Evolutionary conservation across 2,888 invertebrate species (phyloP).

Genomic region (Sipha maydis): DNA sequence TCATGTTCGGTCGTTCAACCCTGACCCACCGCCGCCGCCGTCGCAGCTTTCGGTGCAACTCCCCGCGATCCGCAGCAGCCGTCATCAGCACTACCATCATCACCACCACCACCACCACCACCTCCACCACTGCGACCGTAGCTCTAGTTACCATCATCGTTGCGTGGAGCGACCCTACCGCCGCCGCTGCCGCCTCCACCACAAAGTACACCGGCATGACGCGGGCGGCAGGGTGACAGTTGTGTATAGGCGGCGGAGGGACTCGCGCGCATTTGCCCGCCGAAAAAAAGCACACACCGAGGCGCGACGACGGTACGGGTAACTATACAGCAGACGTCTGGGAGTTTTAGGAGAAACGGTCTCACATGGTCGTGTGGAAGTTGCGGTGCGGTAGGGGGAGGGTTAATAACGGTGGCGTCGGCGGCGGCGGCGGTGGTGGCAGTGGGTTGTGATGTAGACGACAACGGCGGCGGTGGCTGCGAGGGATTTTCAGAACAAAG

Average conservation of each 20-base stretch:
- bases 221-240: background rate
- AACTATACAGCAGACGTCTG: background rate
- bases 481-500: slow-evolving; percentile 52
- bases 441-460: background rate
- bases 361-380: background rate
- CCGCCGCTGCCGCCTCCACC: background rate
- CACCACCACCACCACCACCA: background rate
- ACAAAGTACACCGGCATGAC: too few species aligned
- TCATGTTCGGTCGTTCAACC: slow-evolving; percentile 47
- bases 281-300: background rate
- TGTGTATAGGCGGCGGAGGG: background rate
- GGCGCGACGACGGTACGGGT: background rate
- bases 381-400: background rate
- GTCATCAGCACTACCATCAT: background rate
- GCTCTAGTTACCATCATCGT: background rate
- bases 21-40: slow-evolving; percentile 33
- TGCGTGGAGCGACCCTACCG: too few species aligned
- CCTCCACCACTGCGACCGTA: background rate
- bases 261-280: slow-evolving; percentile 37
- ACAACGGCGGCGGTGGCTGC: background rate
- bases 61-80: slow-evolving; percentile 17
- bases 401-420: background rate
- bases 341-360: background rate
- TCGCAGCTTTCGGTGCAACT: slow-evolving; percentile 31
- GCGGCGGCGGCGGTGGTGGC: background rate